These are phyloP conservation scores for Sebastes reedi DNA, from an alignment of 2,797 vertebrate species.

Conservation along the genomic window DNA sequence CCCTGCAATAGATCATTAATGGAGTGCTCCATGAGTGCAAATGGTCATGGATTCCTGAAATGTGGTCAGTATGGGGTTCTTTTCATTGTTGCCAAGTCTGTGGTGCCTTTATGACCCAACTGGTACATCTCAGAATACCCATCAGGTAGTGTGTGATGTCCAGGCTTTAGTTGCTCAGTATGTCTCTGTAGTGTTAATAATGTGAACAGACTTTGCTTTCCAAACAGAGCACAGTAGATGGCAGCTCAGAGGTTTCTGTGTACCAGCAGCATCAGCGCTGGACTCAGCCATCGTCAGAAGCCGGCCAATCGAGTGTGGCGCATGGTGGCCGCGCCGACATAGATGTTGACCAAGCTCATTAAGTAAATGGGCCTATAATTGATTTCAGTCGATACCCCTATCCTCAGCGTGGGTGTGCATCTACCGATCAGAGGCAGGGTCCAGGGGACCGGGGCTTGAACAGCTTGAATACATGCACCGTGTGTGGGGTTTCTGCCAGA, in stretches of 20 bases:
- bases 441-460: conserved; percentile 36
- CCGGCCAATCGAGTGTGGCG: conserved; percentile 20
- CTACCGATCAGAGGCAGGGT: conserved; percentile 50
- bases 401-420: conserved; percentile 45
- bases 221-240: conserved; percentile 2
- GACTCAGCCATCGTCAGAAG: conserved; percentile 7
- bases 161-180: background rate
- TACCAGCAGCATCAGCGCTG: conserved; percentile 1
- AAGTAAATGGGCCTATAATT: conserved; percentile 69
- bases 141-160: background rate
- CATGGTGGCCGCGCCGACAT: conserved; percentile 27
- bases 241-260: conserved; percentile 11
- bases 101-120: background rate
- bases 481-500: conserved; percentile 43
- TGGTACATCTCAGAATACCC: background rate
- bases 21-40: background rate
- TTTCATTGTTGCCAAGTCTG: background rate
- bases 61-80: background rate
- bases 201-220: background rate
- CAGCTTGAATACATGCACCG: conserved; percentile 56
- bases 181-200: background rate
- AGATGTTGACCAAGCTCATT: conserved; percentile 72
- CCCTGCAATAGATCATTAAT: background rate
- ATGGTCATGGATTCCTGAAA: background rate
- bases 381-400: conserved; percentile 67